Base-by-base conservation (phyloP, 2,113 vertebrate genomes). In the Vicugna pacos region DNA sequence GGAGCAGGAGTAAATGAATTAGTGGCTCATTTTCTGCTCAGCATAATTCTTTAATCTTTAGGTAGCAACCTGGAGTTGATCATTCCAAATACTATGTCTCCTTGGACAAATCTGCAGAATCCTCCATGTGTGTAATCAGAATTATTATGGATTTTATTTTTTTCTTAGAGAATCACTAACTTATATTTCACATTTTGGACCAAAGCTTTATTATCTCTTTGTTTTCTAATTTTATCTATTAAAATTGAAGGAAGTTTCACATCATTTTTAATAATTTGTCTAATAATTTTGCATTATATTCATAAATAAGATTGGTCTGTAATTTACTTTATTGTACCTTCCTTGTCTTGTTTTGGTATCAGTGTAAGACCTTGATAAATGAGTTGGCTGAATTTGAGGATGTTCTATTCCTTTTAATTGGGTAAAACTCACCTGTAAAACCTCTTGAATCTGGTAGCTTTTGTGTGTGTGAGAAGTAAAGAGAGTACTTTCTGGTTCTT, bases 211-310 rank as follows among this genome's bases (percentile, higher is more conserved):
- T 77, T 62, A 8, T 58, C 65, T 65, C 3, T 83, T 82, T 73
- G 9, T 86, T 89, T 93, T 70, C 42, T 93, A 77, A 77, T 76
- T n/a, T 67, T 93, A 69, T 85, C 42, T 88, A 4, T 83, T 50
- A 32, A 67, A 86, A 38, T 60, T 83, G 7, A 50, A 85, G 50
- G 50, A 80, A 48, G 17, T 73, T 85, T 72, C 69, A 11, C 16
- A 52, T 65, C 3, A 17, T 65, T 3, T 62, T 96, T 91, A 92
- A 50, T 91, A 50, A 72, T 81, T 52, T 56, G 22, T 92, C 56
- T 70, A 17, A 81, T 90, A 60, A 76, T 54, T 54, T 73, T 58
- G 46, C n/a, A 24, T 50, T 85, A 15, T 65, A 42, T 85, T 75
- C 28, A 67, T 46, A 84, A 72, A 62, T 81, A 86, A 67, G 4